Percentiles rank a stretch among this genome's conserved stretches.
These are phyloP conservation scores for Poecilobothrus nobilitatus DNA, from an alignment of 2,888 invertebrate genomes.

Conservation along the genomic window DNA sequence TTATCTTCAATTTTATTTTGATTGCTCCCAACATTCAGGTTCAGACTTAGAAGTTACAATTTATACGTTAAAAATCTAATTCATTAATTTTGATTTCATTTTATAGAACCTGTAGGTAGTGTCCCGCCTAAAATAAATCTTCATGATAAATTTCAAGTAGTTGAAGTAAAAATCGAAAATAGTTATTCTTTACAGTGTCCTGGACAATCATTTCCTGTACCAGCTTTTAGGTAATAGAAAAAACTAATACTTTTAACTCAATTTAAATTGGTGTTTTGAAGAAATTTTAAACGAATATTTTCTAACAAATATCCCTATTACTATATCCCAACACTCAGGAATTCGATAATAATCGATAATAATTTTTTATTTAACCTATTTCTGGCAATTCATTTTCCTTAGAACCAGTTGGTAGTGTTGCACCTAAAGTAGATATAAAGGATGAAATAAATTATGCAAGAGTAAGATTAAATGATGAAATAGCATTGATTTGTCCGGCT, in stretches of 20 bases:
- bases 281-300: too few species aligned
- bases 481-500: slow-evolving; percentile 64
- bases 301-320: too few species aligned
- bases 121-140: slow-evolving; percentile 55
- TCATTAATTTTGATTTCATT: background rate
- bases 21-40: background rate
- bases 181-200: slow-evolving; percentile 58
- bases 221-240: slow-evolving; percentile 55
- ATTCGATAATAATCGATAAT: too few species aligned
- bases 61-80: background rate
- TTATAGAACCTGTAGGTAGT: slow-evolving; percentile 45
- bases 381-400: slow-evolving; percentile 22
- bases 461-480: slow-evolving; percentile 45
- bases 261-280: too few species aligned
- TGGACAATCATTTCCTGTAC: slow-evolving; percentile 68
- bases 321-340: too few species aligned
- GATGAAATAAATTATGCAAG: slow-evolving; percentile 43
- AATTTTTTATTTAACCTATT: too few species aligned
- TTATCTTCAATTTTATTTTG: background rate
- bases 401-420: slow-evolving; percentile 49
- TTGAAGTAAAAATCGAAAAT: slow-evolving; percentile 45
- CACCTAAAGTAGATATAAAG: slow-evolving; percentile 50
- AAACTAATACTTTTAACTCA: too few species aligned
- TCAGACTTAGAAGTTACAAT: too few species aligned
- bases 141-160: slow-evolving; percentile 41